Evolutionary conservation across 2,888 invertebrate species (phyloP).

Genomic region (Drosophila colorata): DNA sequence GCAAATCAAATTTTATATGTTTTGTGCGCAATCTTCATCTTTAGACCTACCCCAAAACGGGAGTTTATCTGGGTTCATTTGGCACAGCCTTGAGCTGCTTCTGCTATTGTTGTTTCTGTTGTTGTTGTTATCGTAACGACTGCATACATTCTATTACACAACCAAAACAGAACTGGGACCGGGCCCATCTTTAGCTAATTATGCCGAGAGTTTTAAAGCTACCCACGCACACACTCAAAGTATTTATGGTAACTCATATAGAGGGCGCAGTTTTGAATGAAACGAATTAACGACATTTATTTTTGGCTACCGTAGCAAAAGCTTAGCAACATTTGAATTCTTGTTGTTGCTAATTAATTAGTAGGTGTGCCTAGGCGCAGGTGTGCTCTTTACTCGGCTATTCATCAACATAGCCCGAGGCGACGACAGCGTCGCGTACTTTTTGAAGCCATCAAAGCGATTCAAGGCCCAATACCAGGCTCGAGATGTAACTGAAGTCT

Average conservation of each 20-base stretch:
- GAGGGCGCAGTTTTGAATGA: slow-evolving; percentile 16
- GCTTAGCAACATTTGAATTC: slow-evolving; percentile 26
- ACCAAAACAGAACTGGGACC: slow-evolving; percentile 14
- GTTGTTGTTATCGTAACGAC: slow-evolving; percentile 9
- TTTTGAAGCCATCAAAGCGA: slow-evolving; percentile 23
- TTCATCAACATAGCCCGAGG: slow-evolving; percentile 21
- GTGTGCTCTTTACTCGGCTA: slow-evolving; percentile 44
- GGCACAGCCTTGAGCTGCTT: slow-evolving; percentile 49
- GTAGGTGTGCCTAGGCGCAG: slow-evolving; percentile 57
- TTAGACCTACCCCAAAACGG: slow-evolving; percentile 37
- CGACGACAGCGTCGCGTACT: slow-evolving; percentile 31
- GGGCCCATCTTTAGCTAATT: slow-evolving; percentile 64
- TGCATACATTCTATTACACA: slow-evolving; percentile 32
- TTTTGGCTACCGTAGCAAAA: slow-evolving; percentile 36
- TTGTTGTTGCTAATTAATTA: slow-evolving; percentile 68
- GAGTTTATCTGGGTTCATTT: slow-evolving; percentile 58
- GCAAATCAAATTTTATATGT: slow-evolving; percentile 26
- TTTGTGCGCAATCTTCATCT: slow-evolving; percentile 35
- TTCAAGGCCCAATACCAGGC: slow-evolving; percentile 37
- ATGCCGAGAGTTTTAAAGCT: slow-evolving; percentile 36
- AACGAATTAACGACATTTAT: slow-evolving; percentile 47
- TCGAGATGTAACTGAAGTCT: slow-evolving; percentile 17
- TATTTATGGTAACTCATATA: slow-evolving; percentile 13
- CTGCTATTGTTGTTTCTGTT: not conserved
- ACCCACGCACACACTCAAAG: slow-evolving; percentile 18